Percentiles rank a stretch among this genome's conserved stretches.
These are phyloP conservation scores for Anthrax anthrax DNA, from an alignment of 2,888 invertebrate genomes.

Conservation along the genomic window DNA sequence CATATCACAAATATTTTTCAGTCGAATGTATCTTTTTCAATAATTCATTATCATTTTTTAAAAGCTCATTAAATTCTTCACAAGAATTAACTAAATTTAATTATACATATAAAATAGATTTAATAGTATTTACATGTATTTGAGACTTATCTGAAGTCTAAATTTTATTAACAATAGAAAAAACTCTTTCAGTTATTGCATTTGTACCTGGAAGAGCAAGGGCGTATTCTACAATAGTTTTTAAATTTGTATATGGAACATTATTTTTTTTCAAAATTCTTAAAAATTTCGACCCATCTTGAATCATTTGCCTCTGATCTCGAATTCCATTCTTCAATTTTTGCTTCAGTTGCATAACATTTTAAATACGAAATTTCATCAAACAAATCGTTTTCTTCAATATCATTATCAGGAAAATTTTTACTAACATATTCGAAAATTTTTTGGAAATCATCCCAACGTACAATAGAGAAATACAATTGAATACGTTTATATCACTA, in stretches of 20 bases:
- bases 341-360: slow-evolving; percentile 5
- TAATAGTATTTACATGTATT: no score
- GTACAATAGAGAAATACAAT: slow-evolving; percentile 1
- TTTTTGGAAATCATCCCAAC: slow-evolving; percentile 3
- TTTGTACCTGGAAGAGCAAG: slow-evolving; percentile 6
- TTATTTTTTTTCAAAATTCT: slow-evolving; percentile 2
- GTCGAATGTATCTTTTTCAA: no score
- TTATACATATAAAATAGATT: no score
- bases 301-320: slow-evolving; percentile 1
- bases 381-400: slow-evolving; percentile 8
- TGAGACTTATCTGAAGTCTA: no score
- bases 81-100: no score
- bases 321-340: slow-evolving; percentile 4
- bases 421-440: slow-evolving; percentile 2
- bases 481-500: background rate
- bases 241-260: slow-evolving; percentile 3
- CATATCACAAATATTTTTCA: no score
- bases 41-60: no score
- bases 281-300: no score
- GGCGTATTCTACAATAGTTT: slow-evolving; percentile 4
- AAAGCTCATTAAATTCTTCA: no score
- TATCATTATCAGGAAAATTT: slow-evolving; percentile 5
- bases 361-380: slow-evolving; percentile 5
- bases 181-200: slow-evolving; percentile 3
- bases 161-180: no score